phyloP scores from a whole-genome alignment of 2,888 invertebrate species.

The Hofmannophila pseudospretella region DNA sequence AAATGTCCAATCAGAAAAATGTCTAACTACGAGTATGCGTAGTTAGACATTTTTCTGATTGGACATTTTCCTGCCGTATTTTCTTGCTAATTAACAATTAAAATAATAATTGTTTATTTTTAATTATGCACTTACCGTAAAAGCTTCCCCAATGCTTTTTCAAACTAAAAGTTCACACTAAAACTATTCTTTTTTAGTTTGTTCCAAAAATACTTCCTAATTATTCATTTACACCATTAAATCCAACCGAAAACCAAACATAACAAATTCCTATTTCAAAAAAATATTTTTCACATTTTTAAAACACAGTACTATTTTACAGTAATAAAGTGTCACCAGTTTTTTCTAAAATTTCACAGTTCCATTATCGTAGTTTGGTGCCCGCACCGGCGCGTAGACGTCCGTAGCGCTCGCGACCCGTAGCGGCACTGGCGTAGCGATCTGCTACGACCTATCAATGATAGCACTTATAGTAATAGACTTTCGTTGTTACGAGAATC shows the following conservation, averaged over 20 bases:
- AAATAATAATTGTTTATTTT: no score
- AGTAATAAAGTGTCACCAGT: neutral
- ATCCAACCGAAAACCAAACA: neutral
- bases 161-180: no score
- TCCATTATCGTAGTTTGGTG: constrained; percentile 13
- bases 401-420: constrained; percentile 39
- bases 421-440: constrained; percentile 38
- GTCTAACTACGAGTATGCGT: no score
- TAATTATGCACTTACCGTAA: no score
- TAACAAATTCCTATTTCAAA: neutral
- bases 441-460: constrained; percentile 7
- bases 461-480: neutral
- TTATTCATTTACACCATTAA: neutral
- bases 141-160: no score
- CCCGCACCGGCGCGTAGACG: constrained; percentile 26
- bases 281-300: neutral
- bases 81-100: no score
- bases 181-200: no score
- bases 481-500: neutral
- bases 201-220: no score
- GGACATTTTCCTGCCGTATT: no score
- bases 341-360: constrained; percentile 12
- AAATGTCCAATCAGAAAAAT: no score
- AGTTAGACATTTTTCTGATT: no score
- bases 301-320: neutral